Percentiles rank a stretch among this genome's conserved stretches.
Conservation (phyloP, 2,888 invertebrate genomes). For the Limnephilus auricula region DNA sequence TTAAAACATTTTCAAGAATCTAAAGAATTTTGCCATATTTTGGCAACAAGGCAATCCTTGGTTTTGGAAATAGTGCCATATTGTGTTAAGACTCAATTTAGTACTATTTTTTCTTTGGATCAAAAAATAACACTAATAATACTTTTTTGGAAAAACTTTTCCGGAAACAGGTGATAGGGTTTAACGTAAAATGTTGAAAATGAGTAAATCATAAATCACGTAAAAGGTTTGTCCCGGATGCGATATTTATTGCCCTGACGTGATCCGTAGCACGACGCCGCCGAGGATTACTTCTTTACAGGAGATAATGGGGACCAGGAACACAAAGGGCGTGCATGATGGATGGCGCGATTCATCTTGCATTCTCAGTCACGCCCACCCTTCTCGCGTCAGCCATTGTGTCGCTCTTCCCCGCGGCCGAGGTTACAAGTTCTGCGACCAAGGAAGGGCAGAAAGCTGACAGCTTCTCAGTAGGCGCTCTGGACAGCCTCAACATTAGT, state of each 20-base stretch:
- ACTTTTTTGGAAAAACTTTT: background rate
- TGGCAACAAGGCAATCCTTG: too few relatives aligned
- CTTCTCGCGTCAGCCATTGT: slow-evolving; percentile 13
- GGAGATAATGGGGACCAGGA: slow-evolving; percentile 20
- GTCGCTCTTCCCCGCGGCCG: slow-evolving; percentile 19
- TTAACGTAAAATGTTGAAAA: background rate
- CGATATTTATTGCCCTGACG: slow-evolving; percentile 21
- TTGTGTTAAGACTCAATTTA: too few relatives aligned
- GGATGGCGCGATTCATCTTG: slow-evolving; percentile 40
- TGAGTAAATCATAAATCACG: background rate
- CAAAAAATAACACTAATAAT: too few relatives aligned
- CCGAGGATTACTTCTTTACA: slow-evolving; percentile 27
- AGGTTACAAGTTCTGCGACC: background rate
- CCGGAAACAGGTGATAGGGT: background rate
- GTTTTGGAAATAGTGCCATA: too few relatives aligned
- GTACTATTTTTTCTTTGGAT: too few relatives aligned
- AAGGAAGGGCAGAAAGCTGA: background rate
- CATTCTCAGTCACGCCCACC: background rate
- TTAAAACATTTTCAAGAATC: too few relatives aligned
- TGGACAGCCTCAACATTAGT: background rate
- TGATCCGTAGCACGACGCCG: slow-evolving; percentile 20
- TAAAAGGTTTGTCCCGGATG: background rate
- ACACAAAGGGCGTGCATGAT: slow-evolving; percentile 32
- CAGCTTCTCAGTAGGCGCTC: background rate
- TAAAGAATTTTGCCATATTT: too few relatives aligned